Base-by-base conservation (phyloP, 2,797 vertebrate species). In the Parotocinclus haroldoi region DNA sequence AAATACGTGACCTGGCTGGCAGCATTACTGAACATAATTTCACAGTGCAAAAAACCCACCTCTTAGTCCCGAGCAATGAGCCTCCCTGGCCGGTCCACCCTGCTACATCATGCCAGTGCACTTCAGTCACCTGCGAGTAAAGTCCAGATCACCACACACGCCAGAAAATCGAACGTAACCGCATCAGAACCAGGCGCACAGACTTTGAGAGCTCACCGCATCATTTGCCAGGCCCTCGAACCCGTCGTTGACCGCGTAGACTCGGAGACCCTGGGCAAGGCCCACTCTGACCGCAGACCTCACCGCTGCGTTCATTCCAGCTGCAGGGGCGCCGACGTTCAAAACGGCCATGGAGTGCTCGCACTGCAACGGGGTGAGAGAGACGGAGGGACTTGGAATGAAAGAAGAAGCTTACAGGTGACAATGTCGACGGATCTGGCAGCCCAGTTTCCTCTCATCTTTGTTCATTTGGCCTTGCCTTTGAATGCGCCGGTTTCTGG, bases 31-130 rank as follows among this genome's bases (percentile, higher is more conserved):
- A 36, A 16, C 13, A 14, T 5, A 8, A n/a, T 13, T 13, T 1
- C 45, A 48, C 1, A 36, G 10, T 12, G 6, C 0, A 49, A 57
- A 9, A 49, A 10, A 44, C 58, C 81, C 78, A 98, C 96, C 96
- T 84, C 84, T 99, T 99, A 0, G 96, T 98, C 17, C 96, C 96
- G 61, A 99, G 86, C 85, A 95, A 86, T 12, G 96, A 98, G 19
- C 96, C 95, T 0, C 96, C 96, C 0, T 96, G 95, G 10, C 96
- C 96, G 3, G 96, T 90, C 96, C 96, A 99, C 66, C 96, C 96
- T 0, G 94, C 95, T 63, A 99, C 96, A 0, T 84, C 87, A 0
- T 93, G 90, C 96, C 96, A 98, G 14, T 89, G 70, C 75, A 95
- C 92, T 78, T 94, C 91, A 0, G 79, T 88, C 72, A 98, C 65